Conservation (phyloP, 2,113 vertebrate genomes). For the Manacus vitellinus region DNA sequence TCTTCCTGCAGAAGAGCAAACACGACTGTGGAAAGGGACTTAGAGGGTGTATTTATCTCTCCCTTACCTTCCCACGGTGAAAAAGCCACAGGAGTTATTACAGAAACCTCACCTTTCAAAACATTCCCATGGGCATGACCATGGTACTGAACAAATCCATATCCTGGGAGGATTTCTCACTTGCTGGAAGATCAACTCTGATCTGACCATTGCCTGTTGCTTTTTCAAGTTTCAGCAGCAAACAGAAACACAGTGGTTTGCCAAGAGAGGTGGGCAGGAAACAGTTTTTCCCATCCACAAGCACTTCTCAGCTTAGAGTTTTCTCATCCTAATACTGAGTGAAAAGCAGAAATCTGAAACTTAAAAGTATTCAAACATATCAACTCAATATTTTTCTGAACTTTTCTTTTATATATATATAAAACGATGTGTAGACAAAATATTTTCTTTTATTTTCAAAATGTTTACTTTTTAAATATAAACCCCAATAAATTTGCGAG, state of each 20-base stretch:
- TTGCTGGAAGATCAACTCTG: background rate
- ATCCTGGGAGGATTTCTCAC: conserved; percentile 29
- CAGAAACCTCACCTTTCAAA: conserved; percentile 53
- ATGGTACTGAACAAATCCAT: background rate
- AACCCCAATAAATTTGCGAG: background rate
- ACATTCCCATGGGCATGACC: conserved; percentile 45
- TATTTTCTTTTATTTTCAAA: background rate
- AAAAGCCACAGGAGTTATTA: conserved; percentile 53
- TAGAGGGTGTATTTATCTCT: background rate
- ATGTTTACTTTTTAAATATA: background rate
- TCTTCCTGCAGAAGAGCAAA: conserved; percentile 32
- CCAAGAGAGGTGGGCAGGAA: conserved; percentile 41
- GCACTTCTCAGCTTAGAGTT: background rate
- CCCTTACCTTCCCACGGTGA: conserved; percentile 33
- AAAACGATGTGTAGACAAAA: background rate
- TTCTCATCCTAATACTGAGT: background rate
- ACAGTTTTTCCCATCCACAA: conserved; percentile 9
- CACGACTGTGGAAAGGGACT: background rate
- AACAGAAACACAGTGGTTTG: conserved; percentile 28
- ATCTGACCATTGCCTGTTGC: background rate
- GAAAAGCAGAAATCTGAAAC: background rate
- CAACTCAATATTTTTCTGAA: background rate
- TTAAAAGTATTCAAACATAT: background rate
- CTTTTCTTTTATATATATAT: background rate
- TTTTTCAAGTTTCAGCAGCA: conserved; percentile 37